Percentiles rank a stretch among this genome's conserved stretches.
These are phyloP conservation scores for Anas platyrhynchos DNA, from an alignment of 2,113 vertebrate species.

Conservation along the genomic window DNA sequence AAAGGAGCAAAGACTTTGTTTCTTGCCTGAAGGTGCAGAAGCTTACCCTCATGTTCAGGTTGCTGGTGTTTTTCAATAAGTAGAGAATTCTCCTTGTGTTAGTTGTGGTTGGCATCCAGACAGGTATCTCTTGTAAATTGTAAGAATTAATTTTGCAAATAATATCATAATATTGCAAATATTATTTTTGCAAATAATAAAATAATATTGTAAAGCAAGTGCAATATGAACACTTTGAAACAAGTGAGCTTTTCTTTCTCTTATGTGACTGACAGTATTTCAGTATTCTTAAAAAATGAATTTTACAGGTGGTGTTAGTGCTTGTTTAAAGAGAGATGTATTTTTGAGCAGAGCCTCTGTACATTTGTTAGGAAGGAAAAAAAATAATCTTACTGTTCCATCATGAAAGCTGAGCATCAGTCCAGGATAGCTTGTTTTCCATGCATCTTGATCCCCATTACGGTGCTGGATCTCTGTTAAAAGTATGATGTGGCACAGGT, in stretches of 20 bases:
- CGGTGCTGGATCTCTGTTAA: neutral
- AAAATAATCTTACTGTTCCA: neutral
- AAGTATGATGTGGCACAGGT: neutral
- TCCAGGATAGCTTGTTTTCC: neutral
- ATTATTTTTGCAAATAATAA: neutral
- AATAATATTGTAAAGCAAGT: neutral
- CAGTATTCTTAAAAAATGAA: accelerated
- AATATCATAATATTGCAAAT: neutral
- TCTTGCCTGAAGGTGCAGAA: neutral
- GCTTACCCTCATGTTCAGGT: neutral
- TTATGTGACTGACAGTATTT: neutral
- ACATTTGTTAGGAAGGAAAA: neutral
- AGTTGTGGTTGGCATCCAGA: neutral
- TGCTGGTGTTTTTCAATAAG: neutral
- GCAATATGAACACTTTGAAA: neutral
- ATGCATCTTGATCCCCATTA: neutral
- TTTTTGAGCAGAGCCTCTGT: neutral
- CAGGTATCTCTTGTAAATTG: neutral
- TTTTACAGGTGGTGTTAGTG: neutral
- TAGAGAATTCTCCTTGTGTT: neutral
- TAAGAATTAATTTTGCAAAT: neutral
- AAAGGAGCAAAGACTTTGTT: neutral
- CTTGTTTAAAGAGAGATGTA: neutral
- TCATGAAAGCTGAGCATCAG: neutral
- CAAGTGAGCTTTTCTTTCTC: neutral